Evolutionary conservation across 2,888 invertebrate species (phyloP), one percentile per base, ranked within the genome.

Genomic region (Spatulosminthurus flaviceps): DNA sequence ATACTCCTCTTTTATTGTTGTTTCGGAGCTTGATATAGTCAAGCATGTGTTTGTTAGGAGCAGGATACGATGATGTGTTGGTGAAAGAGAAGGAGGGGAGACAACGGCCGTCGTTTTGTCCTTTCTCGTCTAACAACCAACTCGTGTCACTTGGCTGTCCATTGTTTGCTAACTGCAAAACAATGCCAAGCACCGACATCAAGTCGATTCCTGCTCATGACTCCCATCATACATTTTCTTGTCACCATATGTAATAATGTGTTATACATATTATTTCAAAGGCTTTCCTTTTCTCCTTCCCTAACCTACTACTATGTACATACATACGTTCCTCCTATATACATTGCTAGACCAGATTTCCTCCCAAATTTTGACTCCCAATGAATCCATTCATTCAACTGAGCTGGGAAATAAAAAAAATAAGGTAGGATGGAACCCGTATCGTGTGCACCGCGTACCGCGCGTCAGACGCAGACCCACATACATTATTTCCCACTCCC

Each of bases 81-180:
- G 51, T 51, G 51, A 51, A 51, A 51, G 51, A 51, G 51, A 51
- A n/a, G 51, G 51, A 51, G 51, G 51, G 51, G 51, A 51, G 51
- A 51, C 51, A 19, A 51, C n/a, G 21, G 21, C n/a, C 26, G 51
- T 71, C 43, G 42, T 22, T 43, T 34, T 24, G 43, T 71, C 71
- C 71, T 28, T 64, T 64, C 66, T 26, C 41, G 26, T 66, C 64
- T 43, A 34, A 66, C 67, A 67, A 28, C 67, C 67, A 73, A 43
- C 28, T 51, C 70, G 79, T 76, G 79, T 76, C 79, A 79, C 76
- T 79, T 79, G 61, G 34, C 61, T 71, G 79, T 70, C 76, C 71
- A 76, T 79, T 79, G 79, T 79, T 79, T 70, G 70, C 70, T 70
- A 67, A 77, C 76, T 43, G 51, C 43, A 67, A 69, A 67, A 64